Evolutionary conservation across 2,888 invertebrate genomes (phyloP).

Genomic region (Ormia ochracea): DNA sequence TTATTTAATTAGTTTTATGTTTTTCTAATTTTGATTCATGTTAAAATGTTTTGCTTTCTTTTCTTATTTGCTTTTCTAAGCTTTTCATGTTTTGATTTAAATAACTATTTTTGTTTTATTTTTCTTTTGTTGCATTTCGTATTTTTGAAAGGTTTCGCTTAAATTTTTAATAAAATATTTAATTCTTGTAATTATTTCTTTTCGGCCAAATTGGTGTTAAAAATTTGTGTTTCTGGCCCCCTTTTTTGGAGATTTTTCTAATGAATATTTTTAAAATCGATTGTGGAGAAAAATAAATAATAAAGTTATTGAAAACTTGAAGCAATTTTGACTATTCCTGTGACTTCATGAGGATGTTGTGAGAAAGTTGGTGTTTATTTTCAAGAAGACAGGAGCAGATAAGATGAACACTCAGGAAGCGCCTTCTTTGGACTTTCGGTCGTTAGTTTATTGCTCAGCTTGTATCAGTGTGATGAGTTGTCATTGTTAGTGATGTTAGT

Average conservation of each 20-base stretch:
- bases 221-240: conserved; percentile 18
- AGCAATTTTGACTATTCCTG: too few relatives aligned
- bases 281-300: too few relatives aligned
- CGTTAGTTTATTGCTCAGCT: too few relatives aligned
- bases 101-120: conserved; percentile 19
- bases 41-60: conserved; percentile 46
- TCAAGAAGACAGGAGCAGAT: too few relatives aligned
- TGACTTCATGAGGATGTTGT: too few relatives aligned
- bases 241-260: neutral
- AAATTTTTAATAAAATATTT: conserved; percentile 2
- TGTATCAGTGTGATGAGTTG: too few relatives aligned
- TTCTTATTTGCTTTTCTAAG: neutral
- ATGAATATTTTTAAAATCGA: too few relatives aligned
- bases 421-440: too few relatives aligned
- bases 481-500: too few relatives aligned
- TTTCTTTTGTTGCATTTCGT: conserved; percentile 4
- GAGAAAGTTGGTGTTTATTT: too few relatives aligned
- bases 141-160: conserved; percentile 18
- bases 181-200: conserved; percentile 13
- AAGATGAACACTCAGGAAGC: too few relatives aligned
- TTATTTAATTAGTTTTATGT: conserved; percentile 13
- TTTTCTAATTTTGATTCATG: conserved; percentile 53
- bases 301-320: too few relatives aligned
- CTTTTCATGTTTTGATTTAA: conserved; percentile 32
- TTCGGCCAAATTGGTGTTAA: conserved; percentile 47